phyloP scores from a whole-genome alignment of 2,797 vertebrate genomes.

The Triplophysa bombifrons region DNA sequence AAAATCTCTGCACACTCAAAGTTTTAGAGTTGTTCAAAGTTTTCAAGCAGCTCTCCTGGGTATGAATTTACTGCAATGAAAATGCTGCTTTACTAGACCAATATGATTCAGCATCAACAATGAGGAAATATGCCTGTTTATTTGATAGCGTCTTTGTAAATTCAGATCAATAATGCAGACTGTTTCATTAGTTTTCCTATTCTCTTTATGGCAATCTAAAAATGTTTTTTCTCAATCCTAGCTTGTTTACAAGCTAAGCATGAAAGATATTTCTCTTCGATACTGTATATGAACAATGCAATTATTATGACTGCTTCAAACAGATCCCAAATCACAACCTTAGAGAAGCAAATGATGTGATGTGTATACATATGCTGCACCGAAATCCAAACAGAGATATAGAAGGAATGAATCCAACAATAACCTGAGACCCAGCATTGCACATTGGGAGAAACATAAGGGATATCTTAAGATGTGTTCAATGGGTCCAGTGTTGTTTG shows the following conservation, averaged over 20 bases:
- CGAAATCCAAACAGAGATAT: too few species aligned
- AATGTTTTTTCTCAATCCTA: constrained; percentile 8
- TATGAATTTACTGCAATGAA: constrained; percentile 3
- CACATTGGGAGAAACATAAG: not conserved
- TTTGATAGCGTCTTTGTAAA: constrained; percentile 13
- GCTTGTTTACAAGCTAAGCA: not conserved
- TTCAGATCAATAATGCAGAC: constrained; percentile 25
- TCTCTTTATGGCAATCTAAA: constrained; percentile 5
- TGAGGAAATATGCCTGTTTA: not conserved
- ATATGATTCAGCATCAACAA: not conserved
- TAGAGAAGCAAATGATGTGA: not conserved
- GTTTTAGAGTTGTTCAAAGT: not conserved
- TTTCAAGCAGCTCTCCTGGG: constrained; percentile 7
- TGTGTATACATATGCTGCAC: not conserved
- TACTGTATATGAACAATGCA: not conserved
- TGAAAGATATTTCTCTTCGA: not conserved
- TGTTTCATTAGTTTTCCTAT: constrained; percentile 21
- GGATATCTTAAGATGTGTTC: too few species aligned
- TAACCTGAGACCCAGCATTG: not conserved
- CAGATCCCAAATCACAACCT: not conserved
- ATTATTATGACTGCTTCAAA: not conserved
- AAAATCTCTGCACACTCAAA: not conserved
- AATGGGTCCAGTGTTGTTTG: too few species aligned
- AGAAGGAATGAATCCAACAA: not conserved
- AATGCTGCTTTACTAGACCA: not conserved